Percentiles rank a stretch among this genome's conserved stretches.
Evolutionary conservation across 2,888 invertebrate genomes (phyloP).

Genomic region (Tipula lateralis): DNA sequence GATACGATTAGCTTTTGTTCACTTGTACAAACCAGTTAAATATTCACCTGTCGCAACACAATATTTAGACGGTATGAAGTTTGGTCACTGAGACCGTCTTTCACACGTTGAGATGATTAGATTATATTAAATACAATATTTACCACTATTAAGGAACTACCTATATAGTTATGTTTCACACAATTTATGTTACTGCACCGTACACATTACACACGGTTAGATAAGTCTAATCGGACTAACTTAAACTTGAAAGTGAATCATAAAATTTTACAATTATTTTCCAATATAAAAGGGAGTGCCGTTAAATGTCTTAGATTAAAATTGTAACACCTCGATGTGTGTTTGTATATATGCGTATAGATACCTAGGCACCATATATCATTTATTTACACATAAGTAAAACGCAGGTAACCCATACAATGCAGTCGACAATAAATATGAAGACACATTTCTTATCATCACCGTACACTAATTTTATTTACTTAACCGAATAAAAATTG

Average conservation of each 20-base stretch:
- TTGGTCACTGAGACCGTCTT: too few relatives aligned
- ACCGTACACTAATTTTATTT: background rate
- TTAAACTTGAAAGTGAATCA: background rate
- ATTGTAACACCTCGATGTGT: background rate
- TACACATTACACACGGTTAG: background rate
- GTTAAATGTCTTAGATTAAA: background rate
- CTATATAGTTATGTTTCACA: background rate
- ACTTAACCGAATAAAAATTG: background rate
- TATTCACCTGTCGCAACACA: too few relatives aligned
- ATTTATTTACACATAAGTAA: background rate
- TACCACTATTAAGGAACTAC: too few relatives aligned
- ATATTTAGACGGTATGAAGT: too few relatives aligned
- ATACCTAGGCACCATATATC: background rate
- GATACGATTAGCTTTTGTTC: too few relatives aligned
- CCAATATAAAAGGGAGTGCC: background rate
- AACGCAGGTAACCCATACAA: background rate
- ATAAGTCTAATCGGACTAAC: background rate
- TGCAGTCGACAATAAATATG: background rate
- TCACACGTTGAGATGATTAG: too few relatives aligned
- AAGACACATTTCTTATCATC: background rate
- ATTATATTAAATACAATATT: too few relatives aligned
- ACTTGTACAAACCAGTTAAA: too few relatives aligned
- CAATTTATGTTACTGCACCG: background rate
- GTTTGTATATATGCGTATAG: background rate
- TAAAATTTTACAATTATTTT: background rate